Evolutionary conservation across 2,888 invertebrate genomes (phyloP).

Genomic region (Orthonychiurus folsomi): DNA sequence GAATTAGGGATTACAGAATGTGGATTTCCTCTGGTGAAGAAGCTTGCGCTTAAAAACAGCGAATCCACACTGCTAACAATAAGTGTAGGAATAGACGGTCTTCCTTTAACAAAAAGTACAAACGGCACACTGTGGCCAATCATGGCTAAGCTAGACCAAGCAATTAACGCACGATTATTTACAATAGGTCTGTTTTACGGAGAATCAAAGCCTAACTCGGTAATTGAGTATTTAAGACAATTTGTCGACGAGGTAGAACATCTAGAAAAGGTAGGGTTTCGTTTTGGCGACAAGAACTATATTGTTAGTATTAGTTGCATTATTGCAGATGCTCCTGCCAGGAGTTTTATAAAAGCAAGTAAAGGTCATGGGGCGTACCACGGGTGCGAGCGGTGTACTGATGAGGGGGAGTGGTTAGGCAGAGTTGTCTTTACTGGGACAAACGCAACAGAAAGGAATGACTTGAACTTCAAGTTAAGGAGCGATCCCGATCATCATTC

Average conservation of each 20-base stretch:
- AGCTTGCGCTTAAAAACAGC: too few relatives aligned
- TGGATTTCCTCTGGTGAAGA: background rate
- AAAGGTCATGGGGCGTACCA: constrained; percentile 7
- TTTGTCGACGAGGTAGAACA: constrained; percentile 10
- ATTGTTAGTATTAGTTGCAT: constrained; percentile 15
- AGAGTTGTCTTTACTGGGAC: constrained; percentile 3
- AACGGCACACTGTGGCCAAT: constrained; percentile 14
- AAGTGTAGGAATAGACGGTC: constrained; percentile 13
- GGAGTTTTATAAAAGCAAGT: constrained; percentile 14
- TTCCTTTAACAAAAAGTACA: constrained; percentile 13
- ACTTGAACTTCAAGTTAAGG: too few relatives aligned
- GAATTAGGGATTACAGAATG: constrained; percentile 1
- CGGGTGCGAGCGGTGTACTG: constrained; percentile 11
- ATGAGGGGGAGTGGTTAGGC: constrained; percentile 10
- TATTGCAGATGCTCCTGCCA: constrained; percentile 23
- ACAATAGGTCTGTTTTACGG: constrained; percentile 17
- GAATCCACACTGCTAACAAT: background rate
- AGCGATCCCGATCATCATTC: constrained; percentile 15
- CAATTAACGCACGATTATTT: constrained; percentile 8
- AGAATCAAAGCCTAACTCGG: constrained; percentile 11
- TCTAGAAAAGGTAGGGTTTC: constrained; percentile 2
- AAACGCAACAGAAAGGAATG: background rate
- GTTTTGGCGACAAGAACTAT: constrained; percentile 4
- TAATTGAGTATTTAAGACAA: constrained; percentile 14
- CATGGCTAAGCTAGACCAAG: constrained; percentile 8